Evolutionary conservation across 1,140 invertebrate species (phyloP), one percentile per base, ranked within the genome.

Genomic region (Drosophila bifasciata): DNA sequence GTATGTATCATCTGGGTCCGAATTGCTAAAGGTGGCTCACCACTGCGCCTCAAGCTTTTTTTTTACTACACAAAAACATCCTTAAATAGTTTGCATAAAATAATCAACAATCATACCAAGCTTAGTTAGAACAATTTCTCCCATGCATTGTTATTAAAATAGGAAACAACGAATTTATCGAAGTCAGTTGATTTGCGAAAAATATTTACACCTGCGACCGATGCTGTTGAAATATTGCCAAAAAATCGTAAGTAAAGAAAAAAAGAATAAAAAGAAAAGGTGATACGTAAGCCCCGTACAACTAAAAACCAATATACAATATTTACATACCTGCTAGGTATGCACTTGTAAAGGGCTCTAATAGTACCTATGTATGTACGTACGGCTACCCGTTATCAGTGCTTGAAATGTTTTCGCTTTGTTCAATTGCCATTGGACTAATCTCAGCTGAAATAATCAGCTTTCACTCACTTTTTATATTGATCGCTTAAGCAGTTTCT

Each of bases 181-280:
- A 93, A 93, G 76, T 93, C 93, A 60, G 94, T 97, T 76, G 95
- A 96, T 90, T 93, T 97, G 77, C 95, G 96, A 89, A 97, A 97
- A 92, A 94, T 97, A 79, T 96, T 97, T 89, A 96, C 96, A 3
- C 96, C 96, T 39, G 96, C 96, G 15, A 93, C 94, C 9, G 96
- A 97, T 93, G 93, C 94, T 57, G 94, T 94, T 53, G 95, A 96
- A 84, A 92, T 95, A 64, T 91, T 94, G 61, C 95, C 95, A 6
- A 95, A 95, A 92, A 94, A 94, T 74, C 93, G 94, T 93, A 93
- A 93, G 93, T 93, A 92, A n/a, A 28, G 9, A 13, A 5, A 36
- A 36, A 32, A 32, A 6, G 3, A 9, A 32, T 13, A 15, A 19
- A 44, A 1, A 56, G 23, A 72, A 84, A 89, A 76, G 85, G 85